Evolutionary conservation across 2,797 vertebrate genomes (phyloP).

Genomic region (Hirundo rustica): DNA sequence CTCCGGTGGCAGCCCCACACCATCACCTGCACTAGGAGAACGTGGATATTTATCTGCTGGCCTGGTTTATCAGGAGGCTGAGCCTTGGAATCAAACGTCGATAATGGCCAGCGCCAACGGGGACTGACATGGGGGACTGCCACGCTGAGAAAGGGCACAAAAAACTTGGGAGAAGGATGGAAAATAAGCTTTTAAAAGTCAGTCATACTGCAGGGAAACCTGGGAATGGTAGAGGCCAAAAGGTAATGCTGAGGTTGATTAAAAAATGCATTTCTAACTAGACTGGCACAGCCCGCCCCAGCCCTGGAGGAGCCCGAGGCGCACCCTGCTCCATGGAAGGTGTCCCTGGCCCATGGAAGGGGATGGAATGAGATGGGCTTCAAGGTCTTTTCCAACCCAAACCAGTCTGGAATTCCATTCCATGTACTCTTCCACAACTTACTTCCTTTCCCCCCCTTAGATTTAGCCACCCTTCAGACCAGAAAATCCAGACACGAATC

Average conservation of each 20-base stretch:
- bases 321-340: neutral
- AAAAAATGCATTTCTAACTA: rapidly evolving
- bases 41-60: conserved; percentile 57
- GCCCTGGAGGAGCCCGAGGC: neutral
- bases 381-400: neutral
- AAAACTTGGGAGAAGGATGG: neutral
- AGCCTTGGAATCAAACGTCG: conserved; percentile 54
- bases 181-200: neutral
- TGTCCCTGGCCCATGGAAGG: neutral
- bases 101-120: neutral
- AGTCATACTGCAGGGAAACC: neutral
- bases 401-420: neutral
- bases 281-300: neutral
- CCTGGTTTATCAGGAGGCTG: conserved; percentile 39
- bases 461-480: neutral
- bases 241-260: rapidly evolving
- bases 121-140: neutral
- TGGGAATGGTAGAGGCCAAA: neutral
- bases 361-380: neutral
- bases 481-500: neutral
- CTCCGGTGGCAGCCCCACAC: conserved; percentile 63
- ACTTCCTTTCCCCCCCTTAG: neutral
- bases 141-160: neutral
- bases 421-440: rapidly evolving
- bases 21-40: conserved; percentile 68